These are phyloP conservation scores for Scaptomyza montana DNA, from an alignment of 1,140 invertebrate genomes.

Conservation along the genomic window DNA sequence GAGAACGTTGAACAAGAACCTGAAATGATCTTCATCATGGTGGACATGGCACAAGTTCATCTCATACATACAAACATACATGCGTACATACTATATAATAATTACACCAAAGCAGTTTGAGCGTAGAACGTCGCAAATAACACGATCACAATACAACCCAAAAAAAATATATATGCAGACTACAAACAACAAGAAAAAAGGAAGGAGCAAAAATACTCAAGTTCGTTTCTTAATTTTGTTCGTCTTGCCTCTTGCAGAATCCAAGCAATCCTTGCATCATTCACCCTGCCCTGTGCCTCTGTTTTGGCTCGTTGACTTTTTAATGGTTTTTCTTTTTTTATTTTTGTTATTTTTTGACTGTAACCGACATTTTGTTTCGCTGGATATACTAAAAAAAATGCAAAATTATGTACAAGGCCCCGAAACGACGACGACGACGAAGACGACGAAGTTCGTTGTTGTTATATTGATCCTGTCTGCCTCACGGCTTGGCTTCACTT, in stretches of 20 bases:
- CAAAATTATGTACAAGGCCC: constrained; percentile 73
- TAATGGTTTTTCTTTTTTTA: too few relatives aligned
- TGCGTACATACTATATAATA: constrained; percentile 68
- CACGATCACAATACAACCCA: constrained; percentile 40
- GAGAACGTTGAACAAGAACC: constrained; percentile 35
- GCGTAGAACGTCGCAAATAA: constrained; percentile 38
- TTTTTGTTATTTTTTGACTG: constrained; percentile 38
- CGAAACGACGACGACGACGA: constrained; percentile 39
- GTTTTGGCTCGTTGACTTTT: neutral
- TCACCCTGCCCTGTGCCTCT: neutral
- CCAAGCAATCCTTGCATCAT: neutral
- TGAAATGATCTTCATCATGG: constrained; percentile 77
- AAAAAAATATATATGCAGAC: constrained; percentile 14
- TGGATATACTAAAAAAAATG: constrained; percentile 65
- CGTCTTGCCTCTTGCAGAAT: constrained; percentile 7
- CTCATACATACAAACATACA: constrained; percentile 33
- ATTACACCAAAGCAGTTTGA: constrained; percentile 53
- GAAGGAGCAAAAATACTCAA: constrained; percentile 10
- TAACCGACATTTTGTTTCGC: constrained; percentile 79
- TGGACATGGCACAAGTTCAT: constrained; percentile 47
- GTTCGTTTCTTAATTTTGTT: constrained; percentile 73
- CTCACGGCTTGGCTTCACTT: constrained; percentile 35
- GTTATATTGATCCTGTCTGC: constrained; percentile 63
- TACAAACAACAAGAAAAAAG: neutral
- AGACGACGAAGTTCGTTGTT: constrained; percentile 48